Conservation (phyloP, 1,140 invertebrate genomes). For the Drosophila grimshawi region DNA sequence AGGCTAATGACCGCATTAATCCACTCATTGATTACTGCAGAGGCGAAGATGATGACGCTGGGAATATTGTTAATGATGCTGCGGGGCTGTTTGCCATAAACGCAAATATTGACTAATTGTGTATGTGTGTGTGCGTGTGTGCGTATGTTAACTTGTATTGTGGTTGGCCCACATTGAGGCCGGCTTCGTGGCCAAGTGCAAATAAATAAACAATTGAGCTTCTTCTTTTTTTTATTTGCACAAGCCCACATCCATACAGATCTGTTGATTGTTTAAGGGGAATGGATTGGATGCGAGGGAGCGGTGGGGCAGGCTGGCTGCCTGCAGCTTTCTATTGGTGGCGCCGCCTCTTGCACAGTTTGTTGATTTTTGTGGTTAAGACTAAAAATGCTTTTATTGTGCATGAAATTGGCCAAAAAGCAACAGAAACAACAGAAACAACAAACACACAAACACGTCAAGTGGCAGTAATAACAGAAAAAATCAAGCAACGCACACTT, state of each 20-base stretch:
- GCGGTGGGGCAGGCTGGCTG: constrained; percentile 1
- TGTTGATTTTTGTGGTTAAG: constrained; percentile 74
- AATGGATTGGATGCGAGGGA: background rate
- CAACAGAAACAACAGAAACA: constrained; percentile 16
- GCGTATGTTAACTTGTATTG: constrained; percentile 17
- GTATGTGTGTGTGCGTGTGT: background rate
- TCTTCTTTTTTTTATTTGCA: constrained; percentile 43
- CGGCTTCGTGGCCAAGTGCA: constrained; percentile 32
- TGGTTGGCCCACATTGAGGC: constrained; percentile 48
- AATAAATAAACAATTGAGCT: constrained; percentile 39
- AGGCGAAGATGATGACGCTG: background rate
- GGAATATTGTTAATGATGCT: constrained; percentile 31
- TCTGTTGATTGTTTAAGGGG: too few species aligned
- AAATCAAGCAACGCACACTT: constrained; percentile 43
- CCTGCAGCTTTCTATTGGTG: constrained; percentile 55
- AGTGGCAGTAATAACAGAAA: background rate
- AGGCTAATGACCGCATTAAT: constrained; percentile 33
- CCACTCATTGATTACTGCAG: constrained; percentile 44
- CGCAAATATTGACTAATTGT: constrained; percentile 56
- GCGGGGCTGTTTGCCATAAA: constrained; percentile 24
- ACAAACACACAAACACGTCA: constrained; percentile 7
- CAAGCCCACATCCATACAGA: background rate
- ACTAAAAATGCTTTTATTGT: constrained; percentile 62
- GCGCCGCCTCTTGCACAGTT: constrained; percentile 59
- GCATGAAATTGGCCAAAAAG: constrained; percentile 53